Percentiles rank a stretch among this genome's conserved stretches.
Evolutionary conservation across 2,888 invertebrate species (phyloP).

Genomic region (Noctua janthe): DNA sequence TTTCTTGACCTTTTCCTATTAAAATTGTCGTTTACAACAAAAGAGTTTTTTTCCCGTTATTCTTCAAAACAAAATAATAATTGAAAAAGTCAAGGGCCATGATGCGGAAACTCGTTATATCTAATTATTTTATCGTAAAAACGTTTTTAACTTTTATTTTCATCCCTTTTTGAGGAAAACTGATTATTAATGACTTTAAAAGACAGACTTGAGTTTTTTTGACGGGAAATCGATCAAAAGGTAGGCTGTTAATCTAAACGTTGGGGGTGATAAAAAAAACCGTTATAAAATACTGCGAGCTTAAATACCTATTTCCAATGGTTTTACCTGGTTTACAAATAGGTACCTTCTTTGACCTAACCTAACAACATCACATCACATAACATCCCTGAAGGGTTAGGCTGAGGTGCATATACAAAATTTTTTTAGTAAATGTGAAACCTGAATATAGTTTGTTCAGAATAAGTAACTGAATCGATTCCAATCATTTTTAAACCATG

Average conservation of each 20-base stretch:
- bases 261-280: neutral
- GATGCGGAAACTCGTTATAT: slow-evolving; percentile 8
- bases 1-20: slow-evolving; percentile 6
- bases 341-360: neutral
- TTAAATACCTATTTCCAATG: neutral
- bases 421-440: too few species aligned
- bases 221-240: neutral
- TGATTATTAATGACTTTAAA: neutral
- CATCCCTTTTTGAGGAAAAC: neutral
- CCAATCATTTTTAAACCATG: too few species aligned
- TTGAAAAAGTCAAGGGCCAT: neutral
- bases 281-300: neutral
- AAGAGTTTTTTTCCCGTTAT: neutral
- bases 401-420: too few species aligned
- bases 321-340: neutral
- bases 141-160: neutral
- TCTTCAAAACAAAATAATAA: slow-evolving; percentile 10
- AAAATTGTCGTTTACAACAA: neutral
- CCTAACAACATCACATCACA: too few species aligned
- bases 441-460: too few species aligned
- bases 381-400: too few species aligned
- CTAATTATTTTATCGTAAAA: neutral
- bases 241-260: neutral
- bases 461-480: too few species aligned
- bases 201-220: neutral